phyloP scores from a whole-genome alignment of 2,113 vertebrate genomes.

The Pygoscelis antarcticus region DNA sequence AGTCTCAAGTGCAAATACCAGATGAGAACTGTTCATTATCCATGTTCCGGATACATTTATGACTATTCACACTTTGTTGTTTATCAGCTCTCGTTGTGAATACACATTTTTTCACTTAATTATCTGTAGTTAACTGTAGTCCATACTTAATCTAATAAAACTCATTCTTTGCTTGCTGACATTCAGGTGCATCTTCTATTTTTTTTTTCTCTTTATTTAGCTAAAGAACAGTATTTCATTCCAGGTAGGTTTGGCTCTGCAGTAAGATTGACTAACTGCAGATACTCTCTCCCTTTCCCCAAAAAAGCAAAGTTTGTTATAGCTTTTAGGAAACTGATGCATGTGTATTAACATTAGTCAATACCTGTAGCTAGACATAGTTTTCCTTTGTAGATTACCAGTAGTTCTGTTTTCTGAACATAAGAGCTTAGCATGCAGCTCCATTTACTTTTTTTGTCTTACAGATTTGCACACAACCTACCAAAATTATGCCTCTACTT shows the following conservation, averaged over 20 bases:
- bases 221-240: conserved; percentile 99
- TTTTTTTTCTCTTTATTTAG: conserved; percentile 86
- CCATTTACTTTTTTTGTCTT: conserved; percentile 36
- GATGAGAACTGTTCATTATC: conserved; percentile 32
- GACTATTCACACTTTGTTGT: conserved; percentile 46
- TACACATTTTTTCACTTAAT: conserved; percentile 60
- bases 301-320: conserved; percentile 56
- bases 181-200: conserved; percentile 87
- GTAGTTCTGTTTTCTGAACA: conserved; percentile 61
- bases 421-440: conserved; percentile 80
- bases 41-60: conserved; percentile 37
- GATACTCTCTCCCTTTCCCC: conserved; percentile 53
- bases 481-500: conserved; percentile 4
- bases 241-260: conserved; percentile 92
- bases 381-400: conserved; percentile 58
- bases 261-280: conserved; percentile 76
- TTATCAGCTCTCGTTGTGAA: conserved; percentile 46
- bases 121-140: conserved; percentile 65
- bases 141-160: conserved; percentile 77
- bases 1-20: conserved; percentile 54
- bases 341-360: conserved; percentile 69
- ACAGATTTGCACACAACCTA: conserved; percentile 43
- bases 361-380: conserved; percentile 52
- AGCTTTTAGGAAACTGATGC: conserved; percentile 71
- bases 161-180: conserved; percentile 78